Conservation (phyloP, 2,888 invertebrate species). For the Dasypolia templi region DNA sequence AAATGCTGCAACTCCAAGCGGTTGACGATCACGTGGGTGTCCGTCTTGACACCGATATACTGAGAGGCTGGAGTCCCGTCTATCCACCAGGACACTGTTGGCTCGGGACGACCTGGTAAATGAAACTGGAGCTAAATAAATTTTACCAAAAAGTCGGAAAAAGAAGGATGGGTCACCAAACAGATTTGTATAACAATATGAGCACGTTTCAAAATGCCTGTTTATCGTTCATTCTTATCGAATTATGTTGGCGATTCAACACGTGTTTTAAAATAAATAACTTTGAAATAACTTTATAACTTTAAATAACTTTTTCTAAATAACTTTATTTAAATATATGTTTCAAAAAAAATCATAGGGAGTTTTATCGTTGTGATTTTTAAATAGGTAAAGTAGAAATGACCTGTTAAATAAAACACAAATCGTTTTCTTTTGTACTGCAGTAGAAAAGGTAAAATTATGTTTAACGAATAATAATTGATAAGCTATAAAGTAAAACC, state of each 20-base stretch:
- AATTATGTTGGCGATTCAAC: slow-evolving; percentile 2
- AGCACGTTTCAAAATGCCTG: slow-evolving; percentile 3
- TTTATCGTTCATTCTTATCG: not conserved
- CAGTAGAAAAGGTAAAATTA: not conserved
- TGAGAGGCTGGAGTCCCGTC: slow-evolving; percentile 93
- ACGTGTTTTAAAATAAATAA: not conserved
- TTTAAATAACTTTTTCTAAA: no score
- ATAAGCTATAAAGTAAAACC: not conserved
- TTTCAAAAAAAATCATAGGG: not conserved
- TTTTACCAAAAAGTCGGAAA: not conserved
- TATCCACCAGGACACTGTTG: slow-evolving; percentile 95
- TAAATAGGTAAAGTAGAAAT: not conserved
- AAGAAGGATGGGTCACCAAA: no score
- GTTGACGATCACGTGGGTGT: slow-evolving; percentile 94
- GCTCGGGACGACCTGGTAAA: slow-evolving; percentile 94
- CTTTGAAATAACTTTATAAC: no score
- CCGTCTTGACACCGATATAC: slow-evolving; percentile 92
- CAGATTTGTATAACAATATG: not conserved
- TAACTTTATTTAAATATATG: not conserved
- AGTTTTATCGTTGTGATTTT: slow-evolving; percentile 17
- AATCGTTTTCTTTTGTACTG: not conserved
- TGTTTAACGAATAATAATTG: not conserved
- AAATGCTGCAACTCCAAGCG: slow-evolving; percentile 93
- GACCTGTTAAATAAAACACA: not conserved
- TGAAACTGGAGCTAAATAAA: not conserved